Conservation (phyloP, 2,797 vertebrate genomes). For the Pangasius sanitwongsei region DNA sequence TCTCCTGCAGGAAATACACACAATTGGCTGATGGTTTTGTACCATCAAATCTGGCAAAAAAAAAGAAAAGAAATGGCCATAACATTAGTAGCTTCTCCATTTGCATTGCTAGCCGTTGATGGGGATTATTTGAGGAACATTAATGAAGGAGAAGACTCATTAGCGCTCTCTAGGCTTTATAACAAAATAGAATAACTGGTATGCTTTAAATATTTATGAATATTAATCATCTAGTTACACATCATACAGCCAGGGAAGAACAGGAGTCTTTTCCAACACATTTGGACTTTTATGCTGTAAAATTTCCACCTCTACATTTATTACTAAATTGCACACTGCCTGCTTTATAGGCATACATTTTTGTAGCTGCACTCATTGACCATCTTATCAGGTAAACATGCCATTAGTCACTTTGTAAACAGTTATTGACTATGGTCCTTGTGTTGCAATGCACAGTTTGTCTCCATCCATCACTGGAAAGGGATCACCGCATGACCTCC, state of each 20-base stretch:
- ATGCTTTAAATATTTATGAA: conserved; percentile 1
- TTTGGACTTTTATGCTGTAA: background rate
- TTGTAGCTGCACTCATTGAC: background rate
- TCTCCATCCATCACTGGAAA: background rate
- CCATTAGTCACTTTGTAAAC: background rate
- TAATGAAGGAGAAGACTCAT: background rate
- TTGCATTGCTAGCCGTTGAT: background rate
- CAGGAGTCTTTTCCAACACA: background rate
- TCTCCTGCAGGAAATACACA: background rate
- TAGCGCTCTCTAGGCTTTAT: background rate
- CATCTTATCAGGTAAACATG: background rate
- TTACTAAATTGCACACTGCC: background rate
- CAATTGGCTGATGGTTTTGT: background rate
- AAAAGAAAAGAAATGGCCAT: background rate
- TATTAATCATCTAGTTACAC: background rate
- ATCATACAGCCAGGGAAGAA: background rate
- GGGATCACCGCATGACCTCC: background rate
- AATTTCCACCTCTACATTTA: background rate
- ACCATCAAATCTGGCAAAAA: background rate
- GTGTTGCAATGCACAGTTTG: background rate
- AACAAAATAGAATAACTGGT: background rate
- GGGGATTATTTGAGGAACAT: background rate
- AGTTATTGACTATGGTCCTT: background rate
- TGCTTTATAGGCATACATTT: background rate
- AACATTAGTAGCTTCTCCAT: too few species aligned